Base-by-base conservation (phyloP, 2,888 invertebrate genomes). In the Therioaphis trifolii region DNA sequence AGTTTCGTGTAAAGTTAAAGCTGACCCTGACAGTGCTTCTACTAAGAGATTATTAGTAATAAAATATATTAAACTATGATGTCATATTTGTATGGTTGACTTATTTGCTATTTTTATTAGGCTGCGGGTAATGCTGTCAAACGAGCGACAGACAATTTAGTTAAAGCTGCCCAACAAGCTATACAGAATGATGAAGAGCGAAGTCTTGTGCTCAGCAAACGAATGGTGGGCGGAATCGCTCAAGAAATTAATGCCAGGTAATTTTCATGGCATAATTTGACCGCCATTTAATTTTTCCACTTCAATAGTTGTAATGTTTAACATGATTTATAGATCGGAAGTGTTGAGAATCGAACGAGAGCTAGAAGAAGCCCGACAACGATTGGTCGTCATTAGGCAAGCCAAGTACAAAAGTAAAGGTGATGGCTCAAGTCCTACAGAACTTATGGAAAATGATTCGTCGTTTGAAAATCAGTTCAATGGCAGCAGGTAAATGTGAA, bases 1-100 rank as follows among this genome's bases (percentile, higher is more conserved):
- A 78, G 98, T 99, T 69, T 99, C 99, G 0, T 99, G 99, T 90
- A 98, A 98, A 91, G 87, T 99, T 84, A 99, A 99, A 89, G 98
- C 99, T 0, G 99, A 99, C 90, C 95, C 96, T 1, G 95, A 97
- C 85, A 96, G 97, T 11, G 96, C 96, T 86, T 95, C 96, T 11
- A 98, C 98, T 75, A 93, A 96, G 69, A 92, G 98, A 15, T 91
- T 99, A 58, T 92, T 92, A 89, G 91, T 90, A 86, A 82, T 85
- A 15, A 58, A 72, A 49, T 18, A 12, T 27, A n/a, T 52, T 24
- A 61, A 24, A 55, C 4, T 43, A 46, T n/a, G 0, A 14, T 68
- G 18, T 3, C 3, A 49, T n/a, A 11, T 63, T 27, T 29, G 0
- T 63, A 1, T 11, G 3, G 15, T 46, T 1, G 14, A 77, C 24